These are phyloP conservation scores for Artibeus jamaicensis DNA, from an alignment of 2,797 vertebrate species.

Conservation along the genomic window DNA sequence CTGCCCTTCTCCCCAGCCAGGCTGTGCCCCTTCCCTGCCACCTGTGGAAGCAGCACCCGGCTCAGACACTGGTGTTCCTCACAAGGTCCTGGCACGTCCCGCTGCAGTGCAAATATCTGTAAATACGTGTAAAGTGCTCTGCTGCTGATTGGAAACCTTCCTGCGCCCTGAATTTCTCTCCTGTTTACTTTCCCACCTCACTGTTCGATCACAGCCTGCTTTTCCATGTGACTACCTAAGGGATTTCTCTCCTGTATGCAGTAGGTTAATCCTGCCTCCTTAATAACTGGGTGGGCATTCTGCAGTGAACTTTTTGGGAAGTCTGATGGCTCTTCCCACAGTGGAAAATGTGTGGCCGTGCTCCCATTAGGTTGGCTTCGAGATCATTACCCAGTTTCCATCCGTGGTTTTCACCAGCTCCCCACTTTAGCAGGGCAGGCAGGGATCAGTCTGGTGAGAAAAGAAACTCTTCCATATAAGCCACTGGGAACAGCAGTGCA, in stretches of 20 bases:
- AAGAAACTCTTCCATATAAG: background rate
- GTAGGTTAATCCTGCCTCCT: background rate
- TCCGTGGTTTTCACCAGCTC: constrained; percentile 19
- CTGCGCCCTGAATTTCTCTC: background rate
- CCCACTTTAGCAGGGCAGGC: background rate
- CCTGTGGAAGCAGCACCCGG: background rate
- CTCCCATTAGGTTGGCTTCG: background rate
- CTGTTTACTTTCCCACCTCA: background rate
- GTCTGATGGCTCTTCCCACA: constrained; percentile 42
- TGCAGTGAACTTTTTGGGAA: constrained; percentile 15
- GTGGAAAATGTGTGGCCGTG: constrained; percentile 46
- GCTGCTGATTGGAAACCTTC: background rate
- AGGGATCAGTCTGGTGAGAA: background rate
- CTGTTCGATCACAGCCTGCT: background rate
- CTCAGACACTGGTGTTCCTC: accelerated
- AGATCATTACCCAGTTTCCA: constrained; percentile 28
- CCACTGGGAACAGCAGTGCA: background rate
- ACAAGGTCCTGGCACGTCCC: background rate
- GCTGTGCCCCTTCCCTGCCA: background rate
- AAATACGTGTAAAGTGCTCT: background rate
- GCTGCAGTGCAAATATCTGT: background rate
- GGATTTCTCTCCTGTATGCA: background rate
- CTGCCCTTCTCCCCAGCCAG: background rate
- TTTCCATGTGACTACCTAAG: background rate
- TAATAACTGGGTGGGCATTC: constrained; percentile 16